Evolutionary conservation across 92 coral and sea anemone genomes (phyloP).

Genomic region (Epizoanthus illoricatus): DNA sequence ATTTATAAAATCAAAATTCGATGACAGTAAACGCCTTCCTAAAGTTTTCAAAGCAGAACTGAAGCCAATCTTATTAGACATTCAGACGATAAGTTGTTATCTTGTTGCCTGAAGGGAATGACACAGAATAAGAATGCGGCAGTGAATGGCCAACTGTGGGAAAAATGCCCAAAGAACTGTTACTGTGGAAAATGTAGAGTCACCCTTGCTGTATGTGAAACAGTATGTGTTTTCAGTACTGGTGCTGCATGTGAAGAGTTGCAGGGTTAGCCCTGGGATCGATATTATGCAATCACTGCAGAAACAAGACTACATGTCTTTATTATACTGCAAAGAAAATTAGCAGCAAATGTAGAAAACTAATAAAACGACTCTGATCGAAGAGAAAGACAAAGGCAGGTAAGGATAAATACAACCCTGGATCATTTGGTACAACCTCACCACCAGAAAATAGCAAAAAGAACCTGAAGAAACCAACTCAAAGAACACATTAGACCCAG

Average conservation of each 20-base stretch:
- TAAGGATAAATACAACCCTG: constrained; percentile 47
- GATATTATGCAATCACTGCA: constrained; percentile 46
- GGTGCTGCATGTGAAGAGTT: constrained; percentile 62
- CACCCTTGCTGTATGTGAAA: constrained; percentile 51
- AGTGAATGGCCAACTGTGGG: constrained; percentile 67
- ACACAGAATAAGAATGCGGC: constrained; percentile 67
- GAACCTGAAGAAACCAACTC: constrained; percentile 13
- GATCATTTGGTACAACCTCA: constrained; percentile 52
- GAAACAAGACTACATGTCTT: constrained; percentile 44
- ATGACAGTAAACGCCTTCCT: constrained; percentile 36
- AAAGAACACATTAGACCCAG: constrained; percentile 3
- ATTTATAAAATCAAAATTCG: background rate
- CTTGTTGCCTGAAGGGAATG: background rate
- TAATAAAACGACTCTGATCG: constrained; percentile 43
- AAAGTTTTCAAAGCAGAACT: constrained; percentile 41
- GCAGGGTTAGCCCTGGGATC: constrained; percentile 52
- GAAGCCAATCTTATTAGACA: constrained; percentile 27
- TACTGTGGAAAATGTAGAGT: constrained; percentile 40
- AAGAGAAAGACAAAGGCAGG: constrained; percentile 41
- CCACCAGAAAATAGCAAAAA: constrained; percentile 42
- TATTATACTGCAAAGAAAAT: constrained; percentile 54
- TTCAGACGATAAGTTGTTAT: constrained; percentile 40
- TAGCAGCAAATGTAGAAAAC: constrained; percentile 42
- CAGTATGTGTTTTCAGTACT: constrained; percentile 56
- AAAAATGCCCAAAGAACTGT: constrained; percentile 52